Base-by-base conservation (phyloP, 1,140 invertebrate species). In the Drosophila melanica region DNA sequence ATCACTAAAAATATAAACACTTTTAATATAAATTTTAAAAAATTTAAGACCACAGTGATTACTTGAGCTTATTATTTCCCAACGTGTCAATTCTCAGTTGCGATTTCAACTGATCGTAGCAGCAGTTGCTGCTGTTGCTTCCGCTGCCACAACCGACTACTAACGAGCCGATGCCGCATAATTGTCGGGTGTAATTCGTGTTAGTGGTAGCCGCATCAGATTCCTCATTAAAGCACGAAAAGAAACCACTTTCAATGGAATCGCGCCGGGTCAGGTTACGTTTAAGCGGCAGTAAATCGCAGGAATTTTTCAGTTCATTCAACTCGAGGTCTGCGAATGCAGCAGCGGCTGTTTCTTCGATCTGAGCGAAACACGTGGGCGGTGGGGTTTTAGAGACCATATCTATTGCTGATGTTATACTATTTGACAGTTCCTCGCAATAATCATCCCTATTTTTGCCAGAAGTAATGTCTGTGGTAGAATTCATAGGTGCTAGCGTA, bases 211-310 rank as follows among this genome's bases (percentile, higher is more conserved):
- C 89, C 14, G 85, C 79, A 71, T 91, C 92, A 58, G 94, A 93
- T 81, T 96, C 95, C 86, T 96, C 95, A 78, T 96, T 95, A 41
- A 96, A 95, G 78, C 96, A 96, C 27, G 96, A 97, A 93, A 96
- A 98, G 80, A 97, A 97, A 1, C 97, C 97, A 33, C 96, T 97
- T 91, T 98, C 97, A 80, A 96, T 97, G 8, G 96, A 97, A n/a
- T 96, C 96, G 37, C 96, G 93, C 10, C 96, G 93, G 47, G 94
- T 93, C 2, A 95, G 90, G 90, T 93, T 91, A 30, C 72, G 59
- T 33, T 91, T 92, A 6, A 80, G 50, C 0, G 90, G 78, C 16
- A 91, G 41, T 50, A 85, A 62, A 12, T 91, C 90, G 27, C 76
- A 75, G 9, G 70, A 79, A 41, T 69, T 77, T 63, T 91, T 91